Percentiles rank a stretch among this genome's conserved stretches.
Evolutionary conservation across 2,888 invertebrate species (phyloP).

Genomic region (Smittia aterrima): DNA sequence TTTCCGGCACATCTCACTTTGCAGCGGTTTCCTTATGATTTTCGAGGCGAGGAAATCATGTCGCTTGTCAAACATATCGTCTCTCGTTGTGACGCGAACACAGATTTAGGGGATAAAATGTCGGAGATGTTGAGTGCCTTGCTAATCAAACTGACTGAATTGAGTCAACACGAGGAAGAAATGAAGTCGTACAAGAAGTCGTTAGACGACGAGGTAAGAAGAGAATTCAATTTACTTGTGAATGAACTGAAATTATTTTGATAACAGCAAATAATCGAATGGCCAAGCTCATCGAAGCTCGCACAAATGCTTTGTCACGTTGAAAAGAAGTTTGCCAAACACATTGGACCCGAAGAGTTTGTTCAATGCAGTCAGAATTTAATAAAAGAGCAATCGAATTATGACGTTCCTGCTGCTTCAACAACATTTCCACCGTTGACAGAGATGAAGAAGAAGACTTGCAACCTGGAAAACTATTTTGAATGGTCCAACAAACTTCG

Average conservation of each 20-base stretch:
- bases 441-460: conserved; percentile 53
- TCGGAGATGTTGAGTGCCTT: conserved; percentile 56
- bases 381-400: conserved; percentile 42
- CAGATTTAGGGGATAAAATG: conserved; percentile 53
- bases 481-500: conserved; percentile 54
- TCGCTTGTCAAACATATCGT: conserved; percentile 56
- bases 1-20: neutral
- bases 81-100: conserved; percentile 53
- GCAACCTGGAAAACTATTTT: conserved; percentile 54
- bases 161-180: conserved; percentile 46
- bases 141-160: conserved; percentile 55
- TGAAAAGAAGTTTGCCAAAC: conserved; percentile 53
- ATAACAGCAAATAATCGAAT: conserved; percentile 47
- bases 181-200: conserved; percentile 26
- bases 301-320: conserved; percentile 53
- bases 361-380: conserved; percentile 52
- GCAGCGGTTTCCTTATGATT: conserved; percentile 52
- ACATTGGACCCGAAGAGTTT: conserved; percentile 54
- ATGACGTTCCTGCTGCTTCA: conserved; percentile 46
- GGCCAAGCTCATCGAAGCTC: conserved; percentile 52
- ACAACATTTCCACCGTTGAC: conserved; percentile 49
- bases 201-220: neutral
- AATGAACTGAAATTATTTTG: neutral
- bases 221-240: no score
- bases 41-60: conserved; percentile 55